Evolutionary conservation across 2,888 invertebrate genomes (phyloP).

Genomic region (Mesorhabditis belari): DNA sequence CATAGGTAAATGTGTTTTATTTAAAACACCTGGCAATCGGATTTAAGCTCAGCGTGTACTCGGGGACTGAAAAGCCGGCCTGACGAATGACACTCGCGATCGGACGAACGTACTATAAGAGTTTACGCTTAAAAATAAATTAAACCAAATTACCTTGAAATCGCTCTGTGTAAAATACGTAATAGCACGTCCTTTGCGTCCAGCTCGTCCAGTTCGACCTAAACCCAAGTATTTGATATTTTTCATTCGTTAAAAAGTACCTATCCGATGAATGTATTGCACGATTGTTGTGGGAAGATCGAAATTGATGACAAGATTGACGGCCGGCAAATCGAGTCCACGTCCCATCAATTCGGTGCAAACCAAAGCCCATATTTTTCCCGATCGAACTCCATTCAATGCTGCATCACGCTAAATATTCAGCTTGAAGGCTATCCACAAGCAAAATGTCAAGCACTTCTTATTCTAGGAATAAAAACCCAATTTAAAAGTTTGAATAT

Average conservation of each 20-base stretch:
- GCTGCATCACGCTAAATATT: conserved; percentile 76
- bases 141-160: conserved; percentile 59
- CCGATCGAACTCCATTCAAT: conserved; percentile 80
- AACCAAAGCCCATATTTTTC: conserved; percentile 87
- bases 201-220: conserved; percentile 87
- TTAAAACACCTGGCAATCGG: conserved; percentile 52
- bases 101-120: conserved; percentile 63
- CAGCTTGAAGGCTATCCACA: background rate
- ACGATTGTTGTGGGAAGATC: conserved; percentile 87
- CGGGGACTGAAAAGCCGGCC: conserved; percentile 85
- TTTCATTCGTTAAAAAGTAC: conserved; percentile 4
- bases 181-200: conserved; percentile 76
- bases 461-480: background rate
- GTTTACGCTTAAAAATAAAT: background rate
- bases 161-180: conserved; percentile 91
- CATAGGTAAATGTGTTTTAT: conserved; percentile 3
- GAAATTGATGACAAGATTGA: conserved; percentile 91
- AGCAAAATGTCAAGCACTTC: background rate
- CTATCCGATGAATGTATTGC: conserved; percentile 80
- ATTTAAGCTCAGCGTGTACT: conserved; percentile 70
- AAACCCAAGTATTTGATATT: conserved; percentile 36
- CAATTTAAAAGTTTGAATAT: too few relatives aligned
- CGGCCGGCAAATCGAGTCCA: conserved; percentile 91
- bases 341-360: conserved; percentile 94
- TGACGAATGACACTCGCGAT: conserved; percentile 82